Evolutionary conservation across 2,888 invertebrate species (phyloP).

Genomic region (Eugnorisma glareosa): DNA sequence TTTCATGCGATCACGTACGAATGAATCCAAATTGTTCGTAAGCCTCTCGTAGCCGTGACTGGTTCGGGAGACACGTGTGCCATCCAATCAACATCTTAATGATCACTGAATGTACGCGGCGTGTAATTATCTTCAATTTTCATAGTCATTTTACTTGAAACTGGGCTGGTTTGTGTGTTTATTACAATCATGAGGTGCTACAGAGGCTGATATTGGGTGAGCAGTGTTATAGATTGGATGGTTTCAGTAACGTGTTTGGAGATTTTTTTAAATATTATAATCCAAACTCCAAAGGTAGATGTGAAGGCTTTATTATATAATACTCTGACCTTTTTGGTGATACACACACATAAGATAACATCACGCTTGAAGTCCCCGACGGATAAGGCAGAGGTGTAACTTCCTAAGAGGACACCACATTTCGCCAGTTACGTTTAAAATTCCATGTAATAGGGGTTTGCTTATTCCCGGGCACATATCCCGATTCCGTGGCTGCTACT

Average conservation of each 20-base stretch:
- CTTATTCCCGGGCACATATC: too few species aligned
- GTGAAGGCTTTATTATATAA: not conserved
- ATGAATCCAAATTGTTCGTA: slow-evolving; percentile 61
- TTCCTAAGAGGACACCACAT: too few species aligned
- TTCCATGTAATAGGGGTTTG: too few species aligned
- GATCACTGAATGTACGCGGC: slow-evolving; percentile 52
- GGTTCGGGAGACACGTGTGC: slow-evolving; percentile 56
- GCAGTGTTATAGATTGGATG: not conserved
- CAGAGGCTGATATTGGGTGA: not conserved
- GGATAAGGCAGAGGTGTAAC: too few species aligned
- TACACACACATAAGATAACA: not conserved
- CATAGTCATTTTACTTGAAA: slow-evolving; percentile 40
- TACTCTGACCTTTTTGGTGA: not conserved
- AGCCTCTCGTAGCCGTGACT: slow-evolving; percentile 65
- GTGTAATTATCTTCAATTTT: slow-evolving; percentile 59
- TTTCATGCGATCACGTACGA: slow-evolving; percentile 54
- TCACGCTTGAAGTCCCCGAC: too few species aligned
- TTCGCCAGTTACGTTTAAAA: too few species aligned
- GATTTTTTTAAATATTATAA: not conserved
- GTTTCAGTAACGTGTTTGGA: not conserved
- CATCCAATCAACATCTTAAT: slow-evolving; percentile 66
- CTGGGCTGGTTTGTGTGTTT: not conserved
- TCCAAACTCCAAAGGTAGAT: not conserved
- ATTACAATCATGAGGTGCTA: not conserved
- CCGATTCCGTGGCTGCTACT: too few species aligned